A percentile compares a stretch with the other conserved stretches of the same genome.
Conservation (phyloP, 2,888 invertebrate species). For the Nomada fabriciana region DNA sequence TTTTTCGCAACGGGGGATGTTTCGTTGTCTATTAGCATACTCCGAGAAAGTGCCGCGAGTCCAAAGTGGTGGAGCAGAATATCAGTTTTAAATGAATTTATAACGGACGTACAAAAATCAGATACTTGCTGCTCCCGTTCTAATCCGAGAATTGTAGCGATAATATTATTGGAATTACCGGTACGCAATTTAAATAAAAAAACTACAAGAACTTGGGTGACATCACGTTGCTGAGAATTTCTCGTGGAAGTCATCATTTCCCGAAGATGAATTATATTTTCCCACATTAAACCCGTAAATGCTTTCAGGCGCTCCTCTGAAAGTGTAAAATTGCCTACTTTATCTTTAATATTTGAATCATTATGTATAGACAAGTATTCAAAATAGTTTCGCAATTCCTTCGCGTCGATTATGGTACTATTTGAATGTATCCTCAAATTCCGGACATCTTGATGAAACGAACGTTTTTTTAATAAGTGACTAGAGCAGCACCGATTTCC, state of each 20-base stretch:
- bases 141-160: conserved; percentile 50
- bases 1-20: conserved; percentile 50
- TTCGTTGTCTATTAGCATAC: conserved; percentile 58
- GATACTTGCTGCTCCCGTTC: conserved; percentile 59
- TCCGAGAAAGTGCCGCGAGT: conserved; percentile 48
- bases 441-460: conserved; percentile 1
- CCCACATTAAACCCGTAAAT: conserved; percentile 10
- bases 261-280: conserved; percentile 5
- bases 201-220: conserved; percentile 8
- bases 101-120: conserved; percentile 52
- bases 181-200: conserved; percentile 62
- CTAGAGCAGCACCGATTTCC: conserved; percentile 24
- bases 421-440: conserved; percentile 16
- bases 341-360: conserved; percentile 9
- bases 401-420: background rate
- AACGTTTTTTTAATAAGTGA: conserved; percentile 26
- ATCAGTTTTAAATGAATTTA: conserved; percentile 68
- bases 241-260: conserved; percentile 15
- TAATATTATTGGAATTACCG: conserved; percentile 53
- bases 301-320: conserved; percentile 1
- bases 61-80: no score
- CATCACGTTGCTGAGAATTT: background rate
- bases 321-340: conserved; percentile 14
- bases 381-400: background rate
- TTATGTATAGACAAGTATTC: conserved; percentile 2